A percentile compares a stretch with the other conserved stretches of the same genome.
These are phyloP conservation scores for Desmophyllum pertusum DNA, from an alignment of 92 coral and sea anemone genomes.

Conservation along the genomic window DNA sequence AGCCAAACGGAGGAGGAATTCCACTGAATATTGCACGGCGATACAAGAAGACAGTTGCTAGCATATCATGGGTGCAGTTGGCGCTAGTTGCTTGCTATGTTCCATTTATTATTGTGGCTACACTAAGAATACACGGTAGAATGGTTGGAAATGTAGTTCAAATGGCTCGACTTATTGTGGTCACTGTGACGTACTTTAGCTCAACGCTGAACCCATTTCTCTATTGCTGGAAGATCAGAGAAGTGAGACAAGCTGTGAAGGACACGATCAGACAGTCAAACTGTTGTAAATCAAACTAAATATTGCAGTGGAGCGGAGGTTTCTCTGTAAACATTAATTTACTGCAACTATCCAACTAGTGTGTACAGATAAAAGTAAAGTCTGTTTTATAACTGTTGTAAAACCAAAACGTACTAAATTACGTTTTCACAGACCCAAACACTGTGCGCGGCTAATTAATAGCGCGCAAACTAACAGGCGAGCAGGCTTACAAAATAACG, in stretches of 20 bases:
- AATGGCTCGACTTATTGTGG: not conserved
- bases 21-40: not conserved
- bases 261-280: not conserved
- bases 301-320: too few relatives aligned
- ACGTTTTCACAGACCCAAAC: too few relatives aligned
- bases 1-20: not conserved
- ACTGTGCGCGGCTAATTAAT: too few relatives aligned
- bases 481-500: too few relatives aligned
- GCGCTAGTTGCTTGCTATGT: not conserved
- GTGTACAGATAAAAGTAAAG: too few relatives aligned
- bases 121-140: constrained; percentile 1
- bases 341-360: too few relatives aligned
- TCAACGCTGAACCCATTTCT: constrained; percentile 3
- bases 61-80: not conserved
- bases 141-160: not conserved
- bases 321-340: too few relatives aligned
- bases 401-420: too few relatives aligned
- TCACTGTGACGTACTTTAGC: not conserved
- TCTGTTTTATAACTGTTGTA: too few relatives aligned
- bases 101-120: not conserved
- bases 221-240: not conserved
- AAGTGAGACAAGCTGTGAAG: constrained; percentile 1
- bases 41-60: not conserved
- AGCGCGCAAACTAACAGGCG: too few relatives aligned
- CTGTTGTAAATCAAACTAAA: not conserved